Conservation (phyloP, 2,888 invertebrate genomes). For the Lasioglossum oenotherae region DNA sequence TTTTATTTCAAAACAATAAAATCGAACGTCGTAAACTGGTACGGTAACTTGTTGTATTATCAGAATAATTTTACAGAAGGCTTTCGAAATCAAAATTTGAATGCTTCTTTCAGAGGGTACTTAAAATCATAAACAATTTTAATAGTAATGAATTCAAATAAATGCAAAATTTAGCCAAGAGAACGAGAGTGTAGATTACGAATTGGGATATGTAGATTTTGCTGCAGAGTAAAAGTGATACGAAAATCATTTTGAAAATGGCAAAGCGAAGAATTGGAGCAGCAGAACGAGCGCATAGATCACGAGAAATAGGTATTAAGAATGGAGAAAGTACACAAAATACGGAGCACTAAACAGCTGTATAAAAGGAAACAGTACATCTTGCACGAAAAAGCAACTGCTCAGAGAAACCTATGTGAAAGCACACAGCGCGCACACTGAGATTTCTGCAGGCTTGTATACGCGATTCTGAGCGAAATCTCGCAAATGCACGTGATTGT, state of each 20-base stretch:
- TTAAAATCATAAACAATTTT: neutral
- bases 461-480: conserved; percentile 21
- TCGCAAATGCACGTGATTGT: conserved; percentile 34
- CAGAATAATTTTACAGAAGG: neutral
- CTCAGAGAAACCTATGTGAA: neutral
- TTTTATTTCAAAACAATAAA: neutral
- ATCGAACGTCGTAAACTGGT: neutral
- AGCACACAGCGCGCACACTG: neutral
- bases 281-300: neutral
- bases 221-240: neutral
- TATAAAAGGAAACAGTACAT: neutral
- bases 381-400: conserved; percentile 7
- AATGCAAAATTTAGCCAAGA: neutral
- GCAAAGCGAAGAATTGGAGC: neutral
- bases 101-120: neutral
- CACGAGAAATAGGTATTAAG: neutral
- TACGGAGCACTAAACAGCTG: neutral
- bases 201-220: neutral
- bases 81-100: too few relatives aligned
- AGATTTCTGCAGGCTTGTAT: neutral
- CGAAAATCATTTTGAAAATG: neutral
- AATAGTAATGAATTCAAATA: neutral
- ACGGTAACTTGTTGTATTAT: neutral
- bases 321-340: neutral
- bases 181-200: neutral